phyloP scores from a whole-genome alignment of 2,797 vertebrate species.

The Pseudochirops corinnae region DNA sequence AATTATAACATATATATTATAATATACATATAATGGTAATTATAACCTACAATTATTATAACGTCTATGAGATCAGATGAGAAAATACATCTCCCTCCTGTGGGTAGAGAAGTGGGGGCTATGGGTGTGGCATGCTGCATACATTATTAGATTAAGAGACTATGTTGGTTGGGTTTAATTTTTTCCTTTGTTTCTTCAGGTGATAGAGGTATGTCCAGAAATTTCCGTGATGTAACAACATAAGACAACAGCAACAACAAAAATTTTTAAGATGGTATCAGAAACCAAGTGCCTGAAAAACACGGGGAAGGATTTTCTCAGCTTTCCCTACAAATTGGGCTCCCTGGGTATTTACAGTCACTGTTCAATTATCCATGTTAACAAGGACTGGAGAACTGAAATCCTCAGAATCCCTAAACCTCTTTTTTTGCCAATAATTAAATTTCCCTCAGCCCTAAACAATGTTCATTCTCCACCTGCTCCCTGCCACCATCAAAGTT shows the following conservation, averaged over 20 bases:
- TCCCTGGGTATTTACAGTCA: background rate
- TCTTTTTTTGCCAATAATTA: background rate
- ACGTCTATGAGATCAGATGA: background rate
- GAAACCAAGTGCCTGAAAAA: background rate
- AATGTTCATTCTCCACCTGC: background rate
- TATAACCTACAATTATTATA: background rate
- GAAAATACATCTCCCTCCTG: background rate
- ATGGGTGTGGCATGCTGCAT: background rate
- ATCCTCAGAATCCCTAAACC: background rate
- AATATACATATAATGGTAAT: background rate
- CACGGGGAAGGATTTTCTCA: background rate
- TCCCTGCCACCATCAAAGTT: background rate
- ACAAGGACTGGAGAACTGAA: background rate
- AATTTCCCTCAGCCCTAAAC: background rate
- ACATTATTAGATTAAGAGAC: background rate
- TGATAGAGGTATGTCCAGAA: background rate
- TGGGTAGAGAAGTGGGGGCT: background rate
- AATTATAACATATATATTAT: background rate
- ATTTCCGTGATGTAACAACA: background rate
- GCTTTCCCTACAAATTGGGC: conserved; percentile 7
- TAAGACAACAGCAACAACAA: background rate
- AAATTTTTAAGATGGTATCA: background rate
- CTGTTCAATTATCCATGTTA: background rate
- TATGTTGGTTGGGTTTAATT: background rate
- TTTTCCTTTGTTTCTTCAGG: background rate